phyloP scores from a whole-genome alignment of 2,797 vertebrate species.

The Chelonia mydas region DNA sequence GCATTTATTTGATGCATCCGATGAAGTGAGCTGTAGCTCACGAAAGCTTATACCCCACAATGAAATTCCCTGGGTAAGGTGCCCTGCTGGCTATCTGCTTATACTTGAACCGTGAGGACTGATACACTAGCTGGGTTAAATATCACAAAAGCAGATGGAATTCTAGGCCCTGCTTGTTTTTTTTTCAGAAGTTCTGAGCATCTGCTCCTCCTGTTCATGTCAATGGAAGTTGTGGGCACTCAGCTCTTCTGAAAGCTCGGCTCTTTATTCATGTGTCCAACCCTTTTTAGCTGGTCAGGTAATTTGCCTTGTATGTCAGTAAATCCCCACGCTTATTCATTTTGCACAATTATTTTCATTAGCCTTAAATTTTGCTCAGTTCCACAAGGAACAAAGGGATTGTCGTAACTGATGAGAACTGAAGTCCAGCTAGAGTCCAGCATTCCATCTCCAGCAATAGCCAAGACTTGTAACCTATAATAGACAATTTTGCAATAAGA shows the following conservation, averaged over 20 bases:
- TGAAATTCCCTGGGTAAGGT: slow-evolving; percentile 30
- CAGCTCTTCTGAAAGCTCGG: background rate
- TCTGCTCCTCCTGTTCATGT: background rate
- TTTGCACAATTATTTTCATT: background rate
- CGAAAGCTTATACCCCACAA: slow-evolving; percentile 46
- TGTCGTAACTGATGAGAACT: background rate
- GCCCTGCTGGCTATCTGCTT: background rate
- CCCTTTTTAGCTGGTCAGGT: background rate
- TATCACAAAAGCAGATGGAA: slow-evolving; percentile 6
- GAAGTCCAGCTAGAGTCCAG: background rate
- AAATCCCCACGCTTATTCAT: background rate
- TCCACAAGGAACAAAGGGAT: background rate
- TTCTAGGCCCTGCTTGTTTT: background rate
- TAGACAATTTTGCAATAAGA: background rate
- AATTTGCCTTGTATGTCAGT: background rate
- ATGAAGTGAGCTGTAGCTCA: no score
- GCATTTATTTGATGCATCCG: no score
- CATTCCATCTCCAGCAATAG: background rate
- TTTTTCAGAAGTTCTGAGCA: background rate
- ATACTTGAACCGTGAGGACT: slow-evolving; percentile 38
- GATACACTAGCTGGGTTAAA: slow-evolving; percentile 15
- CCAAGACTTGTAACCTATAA: background rate
- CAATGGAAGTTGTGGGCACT: background rate
- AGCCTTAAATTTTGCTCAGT: background rate
- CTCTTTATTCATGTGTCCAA: background rate